Base-by-base conservation (phyloP, 2,113 vertebrate genomes). In the Hippocampus mohnikei region DNA sequence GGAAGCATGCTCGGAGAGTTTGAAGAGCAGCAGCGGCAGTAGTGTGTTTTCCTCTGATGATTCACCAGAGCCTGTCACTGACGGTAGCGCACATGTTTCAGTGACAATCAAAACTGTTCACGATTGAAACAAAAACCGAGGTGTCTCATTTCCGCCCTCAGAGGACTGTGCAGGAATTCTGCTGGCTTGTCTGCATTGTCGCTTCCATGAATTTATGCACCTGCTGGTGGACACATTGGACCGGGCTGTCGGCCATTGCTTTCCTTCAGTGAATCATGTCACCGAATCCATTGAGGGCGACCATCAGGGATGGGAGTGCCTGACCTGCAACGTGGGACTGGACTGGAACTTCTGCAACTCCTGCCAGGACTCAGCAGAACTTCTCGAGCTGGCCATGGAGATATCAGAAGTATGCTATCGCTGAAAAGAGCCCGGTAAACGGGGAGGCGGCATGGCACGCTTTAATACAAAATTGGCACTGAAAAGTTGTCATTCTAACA, bases 351-450 rank as follows among this genome's bases (percentile, higher is more conserved):
- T 81, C 40, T 85, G 85, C 6, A 46, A 81, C 68, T 75, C 86
- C 61, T 91, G 89, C 60, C 81, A 89, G 21, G 90, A 90, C 13
- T 58, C 79, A 5, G 82, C 76, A 6, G 86, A 90, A 61, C 79
- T 88, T 1, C 73, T 92, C 8, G 89, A 92, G 71, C 79, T 90
- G 55, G 88, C 88, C 44, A 85, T 88, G 88, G 90, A 90, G 85
- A 83, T 90, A 23, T 90, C 88, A 4, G 86, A 91, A 69, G 71
- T 91, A 27, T 91, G 91, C 73, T 89, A 86, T 52, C 85, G 70
- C 69, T 91, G 74, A 89, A 13, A 7, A 1, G 0, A 4, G 0
- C 7, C 58, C 5, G 3, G 20, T n/a, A n/a, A 23, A 23, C 8
- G 2, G 3, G 20, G 23, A 11, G 53, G 53, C 16, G 8, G 56